Conservation (phyloP, 2,888 invertebrate species). For the Eurytoma californica region DNA sequence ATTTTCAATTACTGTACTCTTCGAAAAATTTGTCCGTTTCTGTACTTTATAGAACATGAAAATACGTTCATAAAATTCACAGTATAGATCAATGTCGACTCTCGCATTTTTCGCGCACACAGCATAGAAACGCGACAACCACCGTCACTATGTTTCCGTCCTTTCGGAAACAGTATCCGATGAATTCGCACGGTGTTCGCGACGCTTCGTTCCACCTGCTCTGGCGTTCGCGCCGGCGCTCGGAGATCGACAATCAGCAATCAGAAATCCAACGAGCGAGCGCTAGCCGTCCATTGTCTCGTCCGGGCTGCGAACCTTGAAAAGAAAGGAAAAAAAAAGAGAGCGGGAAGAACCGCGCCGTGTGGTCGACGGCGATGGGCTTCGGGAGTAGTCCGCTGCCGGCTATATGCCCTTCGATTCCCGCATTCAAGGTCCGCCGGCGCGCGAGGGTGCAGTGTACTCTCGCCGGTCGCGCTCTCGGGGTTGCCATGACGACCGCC, state of each 20-base stretch:
- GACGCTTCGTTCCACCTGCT: not conserved
- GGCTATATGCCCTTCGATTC: constrained; percentile 71
- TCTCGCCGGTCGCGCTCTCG: constrained; percentile 62
- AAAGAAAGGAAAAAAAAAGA: constrained; percentile 28
- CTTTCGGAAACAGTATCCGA: too few relatives aligned
- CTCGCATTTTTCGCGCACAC: too few relatives aligned
- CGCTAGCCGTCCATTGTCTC: not conserved
- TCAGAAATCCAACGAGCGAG: not conserved
- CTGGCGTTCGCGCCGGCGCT: not conserved
- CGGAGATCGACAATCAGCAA: not conserved
- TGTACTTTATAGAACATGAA: too few relatives aligned
- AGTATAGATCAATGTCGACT: too few relatives aligned
- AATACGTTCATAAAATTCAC: too few relatives aligned
- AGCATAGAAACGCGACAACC: too few relatives aligned
- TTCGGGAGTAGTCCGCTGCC: not conserved
- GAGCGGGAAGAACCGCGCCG: not conserved
- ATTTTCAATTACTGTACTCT: too few relatives aligned
- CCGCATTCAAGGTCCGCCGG: constrained; percentile 71
- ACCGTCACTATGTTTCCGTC: too few relatives aligned
- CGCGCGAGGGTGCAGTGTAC: constrained; percentile 70
- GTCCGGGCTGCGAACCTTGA: constrained; percentile 1
- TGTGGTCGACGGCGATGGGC: not conserved
- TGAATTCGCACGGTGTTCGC: not conserved
- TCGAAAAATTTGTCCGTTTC: too few relatives aligned
- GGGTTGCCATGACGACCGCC: constrained; percentile 75